phyloP scores from a whole-genome alignment of 2,113 vertebrate species.

The Ameiurus melas region DNA sequence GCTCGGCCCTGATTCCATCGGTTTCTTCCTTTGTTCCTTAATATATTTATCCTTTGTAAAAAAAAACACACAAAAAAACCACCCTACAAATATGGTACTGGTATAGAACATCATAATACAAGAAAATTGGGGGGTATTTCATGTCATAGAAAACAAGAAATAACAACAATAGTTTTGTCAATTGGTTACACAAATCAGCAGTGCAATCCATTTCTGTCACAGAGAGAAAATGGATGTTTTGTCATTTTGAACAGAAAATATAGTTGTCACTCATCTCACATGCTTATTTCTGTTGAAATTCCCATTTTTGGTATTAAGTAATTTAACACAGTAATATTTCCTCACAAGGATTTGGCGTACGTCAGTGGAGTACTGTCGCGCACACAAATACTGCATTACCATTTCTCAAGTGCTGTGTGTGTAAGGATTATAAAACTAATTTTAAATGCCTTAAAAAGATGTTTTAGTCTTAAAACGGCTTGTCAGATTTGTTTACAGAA shows the following conservation, averaged over 20 bases:
- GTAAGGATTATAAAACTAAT: background rate
- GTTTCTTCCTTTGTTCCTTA: conserved; percentile 29
- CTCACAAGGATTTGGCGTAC: background rate
- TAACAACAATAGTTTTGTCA: background rate
- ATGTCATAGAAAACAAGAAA: background rate
- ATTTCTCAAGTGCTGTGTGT: background rate
- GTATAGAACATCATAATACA: background rate
- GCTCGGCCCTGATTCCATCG: background rate
- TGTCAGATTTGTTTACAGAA: background rate
- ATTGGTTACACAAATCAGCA: background rate
- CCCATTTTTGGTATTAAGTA: background rate
- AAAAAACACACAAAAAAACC: background rate
- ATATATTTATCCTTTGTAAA: background rate
- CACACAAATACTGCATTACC: background rate
- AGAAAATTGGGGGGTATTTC: background rate
- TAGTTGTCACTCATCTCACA: conserved; percentile 10
- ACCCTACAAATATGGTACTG: background rate
- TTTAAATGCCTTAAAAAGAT: background rate
- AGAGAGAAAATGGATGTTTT: too few species aligned
- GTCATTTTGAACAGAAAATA: background rate
- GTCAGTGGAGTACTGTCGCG: background rate
- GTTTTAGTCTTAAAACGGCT: background rate
- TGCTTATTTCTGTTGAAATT: background rate
- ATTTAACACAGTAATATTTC: conserved; percentile 3
- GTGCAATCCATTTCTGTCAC: background rate